Evolutionary conservation across 2,113 vertebrate species (phyloP).

Genomic region (Numida meleagris): DNA sequence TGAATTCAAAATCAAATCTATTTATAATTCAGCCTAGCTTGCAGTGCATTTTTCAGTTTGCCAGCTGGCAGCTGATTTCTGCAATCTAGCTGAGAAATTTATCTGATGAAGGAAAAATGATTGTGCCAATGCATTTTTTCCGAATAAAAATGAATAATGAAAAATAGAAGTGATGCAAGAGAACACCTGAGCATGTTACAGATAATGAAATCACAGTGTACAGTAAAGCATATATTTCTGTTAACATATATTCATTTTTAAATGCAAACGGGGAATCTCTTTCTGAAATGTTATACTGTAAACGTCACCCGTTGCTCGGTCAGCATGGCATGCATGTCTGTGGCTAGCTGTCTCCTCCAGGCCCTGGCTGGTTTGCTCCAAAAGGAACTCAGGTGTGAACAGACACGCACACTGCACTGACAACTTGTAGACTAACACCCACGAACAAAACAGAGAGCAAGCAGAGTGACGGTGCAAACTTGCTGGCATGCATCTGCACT

Average conservation of each 20-base stretch:
- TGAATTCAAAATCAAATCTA: neutral
- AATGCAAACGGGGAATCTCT: neutral
- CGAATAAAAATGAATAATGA: neutral
- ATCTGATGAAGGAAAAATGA: neutral
- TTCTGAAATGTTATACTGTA: neutral
- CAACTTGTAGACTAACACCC: neutral
- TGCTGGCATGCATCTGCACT: neutral
- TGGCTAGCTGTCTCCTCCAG: neutral
- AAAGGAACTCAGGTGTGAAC: neutral
- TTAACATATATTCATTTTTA: neutral
- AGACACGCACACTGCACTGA: neutral
- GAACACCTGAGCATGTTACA: neutral
- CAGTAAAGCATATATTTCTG: neutral
- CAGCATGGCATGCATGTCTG: neutral
- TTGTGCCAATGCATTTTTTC: neutral
- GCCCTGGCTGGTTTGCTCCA: neutral
- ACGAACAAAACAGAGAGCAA: fast-evolving
- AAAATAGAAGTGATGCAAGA: neutral
- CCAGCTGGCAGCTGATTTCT: neutral
- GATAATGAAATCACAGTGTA: neutral
- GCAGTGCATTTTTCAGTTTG: neutral
- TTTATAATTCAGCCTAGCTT: neutral
- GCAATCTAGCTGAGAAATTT: neutral
- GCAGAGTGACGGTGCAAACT: neutral
- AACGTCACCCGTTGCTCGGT: neutral